Evolutionary conservation across 2,888 invertebrate species (phyloP).

Genomic region (Cenopis cana): DNA sequence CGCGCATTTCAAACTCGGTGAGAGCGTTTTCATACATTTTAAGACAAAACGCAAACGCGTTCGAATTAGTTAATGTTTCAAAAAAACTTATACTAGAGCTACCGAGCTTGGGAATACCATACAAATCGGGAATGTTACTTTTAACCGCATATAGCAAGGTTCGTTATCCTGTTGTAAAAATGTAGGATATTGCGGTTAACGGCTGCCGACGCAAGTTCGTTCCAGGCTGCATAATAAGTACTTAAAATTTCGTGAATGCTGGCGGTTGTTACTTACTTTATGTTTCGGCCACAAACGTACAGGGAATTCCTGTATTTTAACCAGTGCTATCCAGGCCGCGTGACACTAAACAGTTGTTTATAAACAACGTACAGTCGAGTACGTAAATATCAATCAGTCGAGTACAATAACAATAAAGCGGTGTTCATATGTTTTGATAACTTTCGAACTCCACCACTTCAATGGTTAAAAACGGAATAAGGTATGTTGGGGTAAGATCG

Average conservation of each 20-base stretch:
- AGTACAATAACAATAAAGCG: too few relatives aligned
- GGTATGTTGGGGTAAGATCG: too few relatives aligned
- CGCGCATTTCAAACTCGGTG: too few relatives aligned
- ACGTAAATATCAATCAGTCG: too few relatives aligned
- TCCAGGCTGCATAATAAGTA: conserved; percentile 47
- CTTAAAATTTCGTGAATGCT: conserved; percentile 51
- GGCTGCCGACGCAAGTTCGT: conserved; percentile 43
- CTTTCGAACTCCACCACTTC: too few relatives aligned
- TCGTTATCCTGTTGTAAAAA: conserved; percentile 25
- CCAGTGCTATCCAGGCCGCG: conserved; percentile 2
- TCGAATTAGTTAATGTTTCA: too few relatives aligned
- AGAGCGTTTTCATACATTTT: too few relatives aligned
- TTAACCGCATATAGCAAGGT: background rate
- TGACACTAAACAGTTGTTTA: conserved; percentile 29
- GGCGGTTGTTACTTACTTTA: conserved; percentile 48
- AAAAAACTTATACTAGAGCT: too few relatives aligned
- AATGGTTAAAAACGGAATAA: too few relatives aligned
- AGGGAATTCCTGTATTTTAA: conserved; percentile 20
- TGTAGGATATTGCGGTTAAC: conserved; percentile 21
- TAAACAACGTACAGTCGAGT: background rate
- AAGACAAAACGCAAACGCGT: too few relatives aligned
- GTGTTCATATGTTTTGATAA: background rate
- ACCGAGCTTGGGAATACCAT: too few relatives aligned
- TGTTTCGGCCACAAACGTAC: conserved; percentile 53
- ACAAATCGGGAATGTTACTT: too few relatives aligned